These are phyloP conservation scores for Ametastegia equiseti DNA, from an alignment of 2,888 invertebrate genomes.

Conservation along the genomic window DNA sequence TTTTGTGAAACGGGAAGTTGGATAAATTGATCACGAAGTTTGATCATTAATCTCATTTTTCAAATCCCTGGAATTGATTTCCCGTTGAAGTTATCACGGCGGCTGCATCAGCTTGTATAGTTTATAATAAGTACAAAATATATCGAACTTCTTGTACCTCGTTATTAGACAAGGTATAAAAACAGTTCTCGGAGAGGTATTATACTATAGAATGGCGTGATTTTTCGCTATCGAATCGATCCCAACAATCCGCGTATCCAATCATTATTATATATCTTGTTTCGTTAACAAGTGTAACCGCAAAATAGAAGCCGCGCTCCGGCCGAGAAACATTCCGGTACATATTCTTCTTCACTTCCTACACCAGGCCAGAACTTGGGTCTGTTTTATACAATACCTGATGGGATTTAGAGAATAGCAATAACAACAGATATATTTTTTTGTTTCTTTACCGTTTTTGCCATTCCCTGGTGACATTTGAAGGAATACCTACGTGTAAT, in stretches of 20 bases:
- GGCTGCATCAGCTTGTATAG: not conserved
- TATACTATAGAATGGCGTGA: not conserved
- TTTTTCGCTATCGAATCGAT: not conserved
- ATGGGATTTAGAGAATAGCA: too few species aligned
- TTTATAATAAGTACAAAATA: not conserved
- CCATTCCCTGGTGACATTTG: too few species aligned
- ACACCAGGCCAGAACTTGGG: not conserved
- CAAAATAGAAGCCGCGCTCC: not conserved
- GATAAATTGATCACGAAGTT: too few species aligned
- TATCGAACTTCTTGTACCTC: not conserved
- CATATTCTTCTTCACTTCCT: not conserved
- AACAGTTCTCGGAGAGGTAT: not conserved
- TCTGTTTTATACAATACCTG: too few species aligned
- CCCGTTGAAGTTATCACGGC: too few species aligned
- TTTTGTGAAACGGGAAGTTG: too few species aligned
- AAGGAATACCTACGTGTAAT: too few species aligned
- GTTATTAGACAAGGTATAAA: conserved; percentile 10
- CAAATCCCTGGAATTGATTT: too few species aligned
- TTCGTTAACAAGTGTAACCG: conserved; percentile 24
- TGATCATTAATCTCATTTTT: too few species aligned
- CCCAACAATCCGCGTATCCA: conserved; percentile 13
- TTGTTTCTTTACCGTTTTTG: too few species aligned
- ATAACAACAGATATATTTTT: too few species aligned
- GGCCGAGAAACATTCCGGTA: not conserved
- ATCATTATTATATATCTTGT: conserved; percentile 30